Base-by-base conservation (phyloP, 1,140 invertebrate species). In the Phymorhynchus buccinoides region DNA sequence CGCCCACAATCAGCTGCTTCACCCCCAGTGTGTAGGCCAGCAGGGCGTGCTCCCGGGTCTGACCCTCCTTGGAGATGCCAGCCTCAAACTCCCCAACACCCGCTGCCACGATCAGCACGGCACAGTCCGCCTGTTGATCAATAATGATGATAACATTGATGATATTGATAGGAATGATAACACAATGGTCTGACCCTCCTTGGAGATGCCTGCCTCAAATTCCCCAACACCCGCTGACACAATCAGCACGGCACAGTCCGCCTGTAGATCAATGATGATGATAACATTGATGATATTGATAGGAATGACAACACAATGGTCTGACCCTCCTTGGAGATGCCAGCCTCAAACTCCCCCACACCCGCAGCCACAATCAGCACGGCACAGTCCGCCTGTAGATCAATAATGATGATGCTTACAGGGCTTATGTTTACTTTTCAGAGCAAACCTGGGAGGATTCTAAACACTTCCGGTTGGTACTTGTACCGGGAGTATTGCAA, bases 141-240 rank as follows among this genome's bases (percentile, higher is more conserved):
- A n/a, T n/a, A n/a, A n/a, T n/a, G n/a, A n/a, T n/a, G n/a, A n/a
- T n/a, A n/a, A n/a, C n/a, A n/a, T n/a, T n/a, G n/a, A n/a, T n/a
- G n/a, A n/a, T n/a, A n/a, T n/a, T n/a, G n/a, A n/a, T n/a, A n/a
- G n/a, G n/a, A n/a, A n/a, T n/a, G n/a, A n/a, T n/a, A n/a, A n/a
- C n/a, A n/a, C n/a, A n/a, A n/a, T n/a, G n/a, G 98, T 99, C 93
- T 99, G 98, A 0, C 98, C 98, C 92, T 99, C 99, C 95, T 99
- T 99, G 52, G 98, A 99, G 92, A 99, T 99, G 91, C 98, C 98
- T 86, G 98, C 98, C 95, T 99, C 98, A 93, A 99, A 99, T 94
- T 99, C 98, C 86, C 98, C 98, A 88, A 97, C 98, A 93, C 98
- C 98, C 79, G 98, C 97, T 85, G 98, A 98, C 35, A 99, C 98